phyloP scores from a whole-genome alignment of 64 coral and sea anemone species.

The Dendronephthya gigantea region DNA sequence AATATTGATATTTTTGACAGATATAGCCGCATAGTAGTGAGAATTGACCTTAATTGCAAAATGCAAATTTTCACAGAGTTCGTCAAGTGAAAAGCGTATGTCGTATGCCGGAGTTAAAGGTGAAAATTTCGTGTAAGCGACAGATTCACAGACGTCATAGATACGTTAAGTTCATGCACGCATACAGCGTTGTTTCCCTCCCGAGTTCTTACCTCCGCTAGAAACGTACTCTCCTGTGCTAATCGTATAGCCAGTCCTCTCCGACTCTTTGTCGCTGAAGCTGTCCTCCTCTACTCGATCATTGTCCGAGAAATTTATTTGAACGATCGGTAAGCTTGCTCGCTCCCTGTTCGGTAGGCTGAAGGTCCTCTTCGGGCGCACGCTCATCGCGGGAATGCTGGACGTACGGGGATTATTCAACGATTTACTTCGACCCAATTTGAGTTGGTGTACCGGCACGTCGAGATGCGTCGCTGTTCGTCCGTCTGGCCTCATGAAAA shows the following conservation, averaged over 20 bases:
- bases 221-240: not conserved
- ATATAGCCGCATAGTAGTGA: too few species aligned
- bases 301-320: not conserved
- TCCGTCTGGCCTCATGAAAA: not conserved
- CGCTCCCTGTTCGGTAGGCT: not conserved
- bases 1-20: too few species aligned
- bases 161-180: too few species aligned
- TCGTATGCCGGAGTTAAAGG: too few species aligned
- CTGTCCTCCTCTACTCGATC: not conserved
- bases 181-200: not conserved
- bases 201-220: not conserved
- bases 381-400: not conserved
- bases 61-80: too few species aligned
- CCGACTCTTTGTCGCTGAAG: not conserved
- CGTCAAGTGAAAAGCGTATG: too few species aligned
- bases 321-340: not conserved
- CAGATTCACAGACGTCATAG: too few species aligned
- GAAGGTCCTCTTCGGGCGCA: not conserved
- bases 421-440: not conserved
- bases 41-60: too few species aligned
- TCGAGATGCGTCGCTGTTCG: not conserved
- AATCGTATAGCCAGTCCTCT: not conserved
- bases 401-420: not conserved
- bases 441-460: not conserved
- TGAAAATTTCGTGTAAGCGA: too few species aligned